Conservation (phyloP, 2,888 invertebrate genomes). For the Theretra japonica region DNA sequence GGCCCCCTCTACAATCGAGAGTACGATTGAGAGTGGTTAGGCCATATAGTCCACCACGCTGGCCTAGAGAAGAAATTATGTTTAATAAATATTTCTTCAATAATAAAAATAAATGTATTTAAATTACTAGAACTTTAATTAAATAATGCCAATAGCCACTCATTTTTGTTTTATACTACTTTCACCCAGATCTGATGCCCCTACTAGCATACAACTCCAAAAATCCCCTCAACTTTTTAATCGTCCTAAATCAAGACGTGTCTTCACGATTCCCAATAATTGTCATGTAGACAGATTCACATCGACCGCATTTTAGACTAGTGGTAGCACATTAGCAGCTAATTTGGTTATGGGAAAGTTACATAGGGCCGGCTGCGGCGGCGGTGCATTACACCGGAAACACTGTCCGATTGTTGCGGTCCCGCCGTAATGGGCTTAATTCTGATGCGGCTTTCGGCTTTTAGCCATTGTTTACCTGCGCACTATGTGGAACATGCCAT, state of each 20-base stretch:
- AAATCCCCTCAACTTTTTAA: background rate
- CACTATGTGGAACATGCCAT: slow-evolving; percentile 43
- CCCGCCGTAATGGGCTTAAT: slow-evolving; percentile 78
- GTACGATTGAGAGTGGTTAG: too few species aligned
- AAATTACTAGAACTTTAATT: too few species aligned
- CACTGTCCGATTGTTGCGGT: slow-evolving; percentile 73
- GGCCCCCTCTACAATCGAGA: too few species aligned
- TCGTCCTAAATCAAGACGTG: background rate
- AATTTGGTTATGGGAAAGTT: slow-evolving; percentile 39
- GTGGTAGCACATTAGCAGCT: slow-evolving; percentile 16
- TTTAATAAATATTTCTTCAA: too few species aligned
- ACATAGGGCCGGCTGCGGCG: slow-evolving; percentile 41
- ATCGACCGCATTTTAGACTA: slow-evolving; percentile 8
- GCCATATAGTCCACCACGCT: too few species aligned
- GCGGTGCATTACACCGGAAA: slow-evolving; percentile 71
- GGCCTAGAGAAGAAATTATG: too few species aligned
- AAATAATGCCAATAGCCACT: too few species aligned
- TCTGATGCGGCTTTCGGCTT: slow-evolving; percentile 81
- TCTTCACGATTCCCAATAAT: background rate
- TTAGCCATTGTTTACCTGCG: slow-evolving; percentile 80
- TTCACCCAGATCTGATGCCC: too few species aligned
- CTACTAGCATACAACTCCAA: background rate
- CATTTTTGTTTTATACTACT: too few species aligned
- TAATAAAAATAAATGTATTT: too few species aligned
- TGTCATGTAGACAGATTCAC: background rate